phyloP scores from a whole-genome alignment of 2,113 vertebrate genomes.

The Oxyruncus cristatus region DNA sequence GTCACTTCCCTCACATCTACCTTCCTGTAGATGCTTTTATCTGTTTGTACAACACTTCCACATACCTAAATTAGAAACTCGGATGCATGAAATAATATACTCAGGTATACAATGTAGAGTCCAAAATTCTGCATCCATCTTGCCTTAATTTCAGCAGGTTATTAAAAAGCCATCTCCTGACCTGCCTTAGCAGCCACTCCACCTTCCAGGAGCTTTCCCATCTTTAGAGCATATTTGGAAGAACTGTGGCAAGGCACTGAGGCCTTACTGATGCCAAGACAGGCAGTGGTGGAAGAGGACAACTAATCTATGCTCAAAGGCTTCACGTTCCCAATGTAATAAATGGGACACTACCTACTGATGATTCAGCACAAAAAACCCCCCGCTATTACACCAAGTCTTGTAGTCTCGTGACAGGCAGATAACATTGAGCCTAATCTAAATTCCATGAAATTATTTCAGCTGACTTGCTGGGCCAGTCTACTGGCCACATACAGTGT shows the following conservation, averaged over 20 bases:
- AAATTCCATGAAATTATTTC: not conserved
- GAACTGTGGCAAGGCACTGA: not conserved
- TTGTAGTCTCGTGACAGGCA: not conserved
- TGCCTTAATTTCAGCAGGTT: not conserved
- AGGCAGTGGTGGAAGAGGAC: not conserved
- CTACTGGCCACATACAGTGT: not conserved
- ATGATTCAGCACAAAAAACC: not conserved
- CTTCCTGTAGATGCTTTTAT: not conserved
- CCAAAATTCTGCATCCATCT: not conserved
- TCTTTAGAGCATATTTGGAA: not conserved
- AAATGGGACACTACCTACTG: not conserved
- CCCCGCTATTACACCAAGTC: not conserved
- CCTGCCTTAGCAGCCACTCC: not conserved
- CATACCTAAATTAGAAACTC: not conserved
- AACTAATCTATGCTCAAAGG: not conserved
- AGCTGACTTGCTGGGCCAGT: not conserved
- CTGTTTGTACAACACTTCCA: not conserved
- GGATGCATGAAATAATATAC: not conserved
- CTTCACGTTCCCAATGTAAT: not conserved
- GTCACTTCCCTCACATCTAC: not conserved
- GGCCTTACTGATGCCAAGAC: not conserved
- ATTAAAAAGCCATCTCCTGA: not conserved
- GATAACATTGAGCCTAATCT: not conserved
- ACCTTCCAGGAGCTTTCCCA: not conserved
- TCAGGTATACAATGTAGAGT: not conserved